phyloP scores from a whole-genome alignment of 2,797 vertebrate genomes.

The Scarus forsteni region DNA sequence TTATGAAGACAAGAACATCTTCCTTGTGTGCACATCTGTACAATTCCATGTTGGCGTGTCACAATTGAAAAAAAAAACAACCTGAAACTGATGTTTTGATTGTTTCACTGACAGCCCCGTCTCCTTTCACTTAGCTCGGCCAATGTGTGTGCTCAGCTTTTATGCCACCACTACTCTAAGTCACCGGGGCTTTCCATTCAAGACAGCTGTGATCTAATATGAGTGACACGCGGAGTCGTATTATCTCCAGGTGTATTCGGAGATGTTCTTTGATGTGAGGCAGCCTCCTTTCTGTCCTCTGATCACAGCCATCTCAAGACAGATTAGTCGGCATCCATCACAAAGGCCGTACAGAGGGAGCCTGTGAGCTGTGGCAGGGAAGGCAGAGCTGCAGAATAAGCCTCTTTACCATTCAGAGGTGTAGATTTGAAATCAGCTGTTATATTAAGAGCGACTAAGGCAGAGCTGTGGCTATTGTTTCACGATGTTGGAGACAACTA shows the following conservation, averaged over 20 bases:
- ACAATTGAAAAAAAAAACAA: conserved; percentile 22
- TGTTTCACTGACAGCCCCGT: conserved; percentile 37
- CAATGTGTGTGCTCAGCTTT: conserved; percentile 50
- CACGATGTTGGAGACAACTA: conserved; percentile 27
- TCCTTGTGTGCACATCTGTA: not conserved
- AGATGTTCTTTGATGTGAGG: conserved; percentile 76
- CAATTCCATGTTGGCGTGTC: not conserved
- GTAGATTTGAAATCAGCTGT: conserved; percentile 49
- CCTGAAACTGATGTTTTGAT: conserved; percentile 21
- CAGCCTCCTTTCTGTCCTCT: conserved; percentile 72
- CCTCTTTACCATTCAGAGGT: conserved; percentile 68
- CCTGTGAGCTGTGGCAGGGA: conserved; percentile 52
- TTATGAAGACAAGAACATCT: not conserved
- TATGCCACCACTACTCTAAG: conserved; percentile 47
- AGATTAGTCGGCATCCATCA: conserved; percentile 78
- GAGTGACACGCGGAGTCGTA: conserved; percentile 66
- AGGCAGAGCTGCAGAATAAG: conserved; percentile 74
- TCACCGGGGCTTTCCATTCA: conserved; percentile 58
- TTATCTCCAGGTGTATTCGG: conserved; percentile 79
- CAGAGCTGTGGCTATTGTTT: conserved; percentile 52
- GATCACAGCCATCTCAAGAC: conserved; percentile 77
- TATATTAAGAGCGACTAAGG: conserved; percentile 55
- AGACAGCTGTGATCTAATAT: conserved; percentile 67
- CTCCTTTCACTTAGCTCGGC: conserved; percentile 36
- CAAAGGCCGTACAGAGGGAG: conserved; percentile 62